Percentiles rank a stretch among this genome's conserved stretches.
phyloP scores from a whole-genome alignment of 1,140 invertebrate species.

The Chionoecetes opilio region DNA sequence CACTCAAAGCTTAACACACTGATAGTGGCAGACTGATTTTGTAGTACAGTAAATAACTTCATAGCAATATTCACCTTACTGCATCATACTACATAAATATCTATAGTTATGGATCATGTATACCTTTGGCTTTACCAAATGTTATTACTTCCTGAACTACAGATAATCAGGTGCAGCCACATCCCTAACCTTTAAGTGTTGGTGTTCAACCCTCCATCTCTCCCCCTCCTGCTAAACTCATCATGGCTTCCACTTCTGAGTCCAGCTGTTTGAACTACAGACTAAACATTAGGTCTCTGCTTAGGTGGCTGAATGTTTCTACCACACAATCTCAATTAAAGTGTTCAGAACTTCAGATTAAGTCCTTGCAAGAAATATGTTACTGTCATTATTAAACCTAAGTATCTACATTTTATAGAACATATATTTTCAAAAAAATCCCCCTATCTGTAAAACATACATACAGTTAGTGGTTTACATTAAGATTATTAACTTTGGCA shows the following conservation, averaged over 20 bases:
- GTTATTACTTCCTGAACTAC: not conserved
- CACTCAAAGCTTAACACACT: not conserved
- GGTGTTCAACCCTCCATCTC: not conserved
- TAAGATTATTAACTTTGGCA: not conserved
- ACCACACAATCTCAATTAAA: not conserved
- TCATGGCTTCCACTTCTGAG: constrained; percentile 40
- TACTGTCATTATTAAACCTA: not conserved
- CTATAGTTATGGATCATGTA: not conserved
- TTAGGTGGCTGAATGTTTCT: not conserved
- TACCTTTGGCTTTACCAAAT: no score
- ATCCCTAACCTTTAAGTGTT: constrained; percentile 31
- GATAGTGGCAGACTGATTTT: constrained; percentile 51
- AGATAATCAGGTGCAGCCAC: constrained; percentile 18
- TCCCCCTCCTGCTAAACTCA: constrained; percentile 36
- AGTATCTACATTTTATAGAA: not conserved
- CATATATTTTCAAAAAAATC: not conserved
- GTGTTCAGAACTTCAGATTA: not conserved
- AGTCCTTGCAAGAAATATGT: not conserved
- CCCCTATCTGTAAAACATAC: no score
- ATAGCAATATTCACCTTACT: not conserved
- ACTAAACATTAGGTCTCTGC: not conserved
- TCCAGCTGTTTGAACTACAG: constrained; percentile 59
- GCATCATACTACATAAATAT: not conserved
- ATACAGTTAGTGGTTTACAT: not conserved
- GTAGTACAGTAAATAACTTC: not conserved